Evolutionary conservation across 64 coral and sea anemone species (phyloP), one percentile per base, ranked within the genome.

Genomic region (Acropora yongei): DNA sequence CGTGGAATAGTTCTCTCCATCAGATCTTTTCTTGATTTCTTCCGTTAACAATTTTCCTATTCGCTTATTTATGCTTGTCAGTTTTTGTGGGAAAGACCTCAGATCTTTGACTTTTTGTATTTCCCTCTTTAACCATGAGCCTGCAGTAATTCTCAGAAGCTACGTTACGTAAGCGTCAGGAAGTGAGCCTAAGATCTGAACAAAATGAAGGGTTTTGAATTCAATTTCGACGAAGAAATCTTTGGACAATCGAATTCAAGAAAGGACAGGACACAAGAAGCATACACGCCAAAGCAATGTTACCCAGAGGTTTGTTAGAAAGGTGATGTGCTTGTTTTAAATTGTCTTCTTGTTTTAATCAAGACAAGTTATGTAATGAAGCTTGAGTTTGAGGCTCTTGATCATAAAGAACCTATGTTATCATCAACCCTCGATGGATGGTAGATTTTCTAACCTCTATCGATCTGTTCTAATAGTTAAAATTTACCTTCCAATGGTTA

Each of bases 1-100:
- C 95, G 80, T 57, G 95, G 92, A 74, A 97, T 94, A 20, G 18
- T 91, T 88, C 95, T 57, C 65, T 97, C 88, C 95, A 97, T 97
- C 8, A 63, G 60, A 63, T 63, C 60, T 63, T 63, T 7, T 1
- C 3, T 63, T 10, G 51, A 55, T 55, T 30, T 30, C 30, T 30
- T 30, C 30, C 30, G 30, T 30, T 30, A 30, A 30, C 30, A 30
- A 30, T 30, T 30, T 30, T 30, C 30, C 30, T 30, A 30, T 30
- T 30, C 30, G 30, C 30, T 30, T 30, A 30, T 30, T 30, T 30
- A 30, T 30, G 30, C 30, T 30, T 30, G 30, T 30, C 30, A 30
- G 30, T 30, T 30, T 30, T 30, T 30, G 30, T 30, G 30, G 30
- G 30, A 30, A 30, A 30, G 30, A 30, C 30, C 30, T 30, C 30